Percentiles rank a stretch among this genome's conserved stretches.
Evolutionary conservation across 2,888 invertebrate species (phyloP).

Genomic region (Brachylomia viminalis): DNA sequence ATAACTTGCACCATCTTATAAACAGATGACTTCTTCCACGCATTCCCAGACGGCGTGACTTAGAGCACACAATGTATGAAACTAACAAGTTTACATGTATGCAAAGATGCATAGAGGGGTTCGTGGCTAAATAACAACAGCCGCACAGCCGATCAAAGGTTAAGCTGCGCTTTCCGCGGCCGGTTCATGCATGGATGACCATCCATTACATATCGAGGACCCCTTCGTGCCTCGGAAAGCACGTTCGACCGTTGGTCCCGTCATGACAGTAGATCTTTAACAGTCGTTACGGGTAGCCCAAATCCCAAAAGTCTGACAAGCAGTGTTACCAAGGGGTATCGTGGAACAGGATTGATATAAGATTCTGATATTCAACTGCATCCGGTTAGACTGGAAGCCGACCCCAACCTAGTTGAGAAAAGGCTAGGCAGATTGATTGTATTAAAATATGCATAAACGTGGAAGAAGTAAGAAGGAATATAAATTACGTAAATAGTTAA

Average conservation of each 20-base stretch:
- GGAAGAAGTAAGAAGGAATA: neutral
- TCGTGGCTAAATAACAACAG: neutral
- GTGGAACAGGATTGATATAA: neutral
- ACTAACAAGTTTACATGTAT: slow-evolving; percentile 27
- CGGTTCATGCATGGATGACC: neutral
- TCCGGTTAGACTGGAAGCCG: neutral
- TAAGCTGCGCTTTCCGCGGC: neutral
- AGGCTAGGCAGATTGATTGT: neutral
- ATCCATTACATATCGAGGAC: neutral
- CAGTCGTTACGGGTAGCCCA: neutral
- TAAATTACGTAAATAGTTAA: neutral
- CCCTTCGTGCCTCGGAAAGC: neutral
- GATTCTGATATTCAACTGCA: neutral
- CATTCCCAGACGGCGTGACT: slow-evolving; percentile 42
- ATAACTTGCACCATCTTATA: slow-evolving; percentile 48
- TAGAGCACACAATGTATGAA: slow-evolving; percentile 26
- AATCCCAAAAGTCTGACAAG: neutral
- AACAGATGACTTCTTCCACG: slow-evolving; percentile 45
- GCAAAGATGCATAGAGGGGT: slow-evolving; percentile 1
- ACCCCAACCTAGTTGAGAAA: neutral
- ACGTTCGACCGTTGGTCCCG: neutral
- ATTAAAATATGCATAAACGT: neutral
- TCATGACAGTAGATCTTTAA: neutral
- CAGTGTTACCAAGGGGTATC: neutral
- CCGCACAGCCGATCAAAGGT: too few species aligned